Evolutionary conservation across 92 coral and sea anemone genomes (phyloP), one percentile per base, ranked within the genome.

Genomic region (Ricordea florida): DNA sequence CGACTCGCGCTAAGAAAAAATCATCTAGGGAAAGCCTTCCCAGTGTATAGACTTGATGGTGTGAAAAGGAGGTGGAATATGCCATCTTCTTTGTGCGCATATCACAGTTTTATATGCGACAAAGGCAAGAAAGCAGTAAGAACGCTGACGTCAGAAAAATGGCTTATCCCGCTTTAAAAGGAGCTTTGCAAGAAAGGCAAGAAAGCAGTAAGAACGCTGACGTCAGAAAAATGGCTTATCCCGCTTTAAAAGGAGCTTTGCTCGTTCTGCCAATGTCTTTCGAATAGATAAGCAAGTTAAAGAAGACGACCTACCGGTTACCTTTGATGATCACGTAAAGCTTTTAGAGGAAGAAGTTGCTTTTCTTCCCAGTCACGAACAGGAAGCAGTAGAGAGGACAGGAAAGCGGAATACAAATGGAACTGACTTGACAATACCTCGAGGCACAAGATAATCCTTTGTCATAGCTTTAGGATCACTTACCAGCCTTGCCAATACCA

Each of bases 81-180:
- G 73, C 82, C 87, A 2, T 22, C 75, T 36, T 51, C 74, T 59
- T 20, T 81, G 14, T 74, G 67, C 46, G 41, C 35, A 7, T 81
- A 59, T 9, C 37, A 66, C 33, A 77, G 78, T 37, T 78, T 78
- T 16, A 64, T 77, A n/a, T 77, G 85, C 43, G 89, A 77, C 27
- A 78, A 69, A 8, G 89, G 89, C 0, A 83, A 74, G 43, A 74
- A 74, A 38, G 66, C 76, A 10, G 83, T 81, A 16, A 58, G 83
- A 30, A 73, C 74, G 75, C 5, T 81, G 25, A 81, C 74, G 18
- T 76, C 82, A 41, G 75, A 22, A 35, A 49, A 31, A 31, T 41
- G 18, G 48, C 14, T 42, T 42, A 22, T 22, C 48, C 5, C 18
- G 48, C 0, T 3, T 0, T 44, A 44, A 18, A 7, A 16, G 17